Evolutionary conservation across 2,113 vertebrate genomes (phyloP).

Genomic region (Chitala chitala): DNA sequence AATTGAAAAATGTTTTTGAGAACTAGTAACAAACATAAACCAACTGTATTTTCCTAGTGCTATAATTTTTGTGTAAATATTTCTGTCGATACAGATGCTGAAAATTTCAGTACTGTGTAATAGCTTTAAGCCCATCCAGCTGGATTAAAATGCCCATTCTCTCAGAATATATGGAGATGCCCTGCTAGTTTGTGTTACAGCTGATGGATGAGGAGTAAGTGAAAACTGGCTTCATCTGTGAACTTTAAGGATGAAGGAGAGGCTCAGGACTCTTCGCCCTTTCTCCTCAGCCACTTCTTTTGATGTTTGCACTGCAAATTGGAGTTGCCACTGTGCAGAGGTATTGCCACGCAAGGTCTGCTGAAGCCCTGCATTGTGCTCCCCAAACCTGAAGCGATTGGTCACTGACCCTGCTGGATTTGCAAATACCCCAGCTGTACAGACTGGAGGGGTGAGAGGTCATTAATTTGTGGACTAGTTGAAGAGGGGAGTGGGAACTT

Average conservation of each 20-base stretch:
- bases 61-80: conserved; percentile 65
- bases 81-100: conserved; percentile 48
- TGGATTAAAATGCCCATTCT: neutral
- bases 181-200: neutral
- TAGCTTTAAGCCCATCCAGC: neutral
- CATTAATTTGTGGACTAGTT: neutral
- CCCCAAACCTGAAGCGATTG: neutral
- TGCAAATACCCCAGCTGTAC: neutral
- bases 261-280: neutral
- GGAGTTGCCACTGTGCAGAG: neutral
- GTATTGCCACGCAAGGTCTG: neutral
- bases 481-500: neutral
- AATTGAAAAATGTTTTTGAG: conserved; percentile 57
- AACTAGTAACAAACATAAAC: conserved; percentile 59
- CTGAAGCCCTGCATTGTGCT: neutral
- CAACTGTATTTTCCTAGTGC: conserved; percentile 74
- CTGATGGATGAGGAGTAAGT: neutral
- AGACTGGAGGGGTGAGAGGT: neutral
- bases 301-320: neutral
- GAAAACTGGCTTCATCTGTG: neutral
- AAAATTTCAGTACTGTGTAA: conserved; percentile 36
- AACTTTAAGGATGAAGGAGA: neutral
- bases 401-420: conserved; percentile 8
- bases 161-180: no score
- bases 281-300: neutral